These are phyloP conservation scores for Agelas oroides DNA, from an alignment of 37 sponge, comb jelly and placozoan genomes.

Conservation along the genomic window DNA sequence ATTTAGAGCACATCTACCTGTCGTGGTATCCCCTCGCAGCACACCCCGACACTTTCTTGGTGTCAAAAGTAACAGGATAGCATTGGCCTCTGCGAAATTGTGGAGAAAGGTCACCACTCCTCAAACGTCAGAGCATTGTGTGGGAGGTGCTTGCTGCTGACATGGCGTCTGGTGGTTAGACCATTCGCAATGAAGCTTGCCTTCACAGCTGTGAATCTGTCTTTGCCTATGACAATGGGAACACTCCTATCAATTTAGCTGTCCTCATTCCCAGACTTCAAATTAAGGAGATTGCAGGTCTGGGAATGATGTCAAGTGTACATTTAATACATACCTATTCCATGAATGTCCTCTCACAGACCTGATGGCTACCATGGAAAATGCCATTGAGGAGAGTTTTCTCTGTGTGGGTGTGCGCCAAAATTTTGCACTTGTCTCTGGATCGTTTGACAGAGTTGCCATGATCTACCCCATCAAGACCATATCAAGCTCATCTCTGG, in stretches of 20 bases:
- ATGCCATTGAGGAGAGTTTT: background rate
- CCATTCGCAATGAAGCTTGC: background rate
- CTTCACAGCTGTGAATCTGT: slow-evolving; percentile 6
- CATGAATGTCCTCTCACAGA: too few relatives aligned
- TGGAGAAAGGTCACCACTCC: slow-evolving; percentile 25
- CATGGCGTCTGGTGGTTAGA: slow-evolving; percentile 35
- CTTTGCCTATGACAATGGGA: too few relatives aligned
- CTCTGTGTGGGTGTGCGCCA: background rate
- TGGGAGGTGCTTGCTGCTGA: slow-evolving; percentile 4
- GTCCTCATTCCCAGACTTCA: too few relatives aligned
- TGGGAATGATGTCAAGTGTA: too few relatives aligned
- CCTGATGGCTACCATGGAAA: background rate
- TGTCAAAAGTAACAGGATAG: slow-evolving; percentile 51
- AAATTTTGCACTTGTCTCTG: background rate
- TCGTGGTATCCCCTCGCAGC: slow-evolving; percentile 56
- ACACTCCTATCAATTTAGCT: too few relatives aligned
- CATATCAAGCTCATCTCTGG: slow-evolving; percentile 14
- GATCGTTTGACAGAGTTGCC: background rate
- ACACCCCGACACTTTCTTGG: slow-evolving; percentile 62
- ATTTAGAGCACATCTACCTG: slow-evolving; percentile 43
- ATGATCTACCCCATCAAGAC: slow-evolving; percentile 5
- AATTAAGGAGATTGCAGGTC: too few relatives aligned
- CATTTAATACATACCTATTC: too few relatives aligned
- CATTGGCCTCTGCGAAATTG: slow-evolving; percentile 44
- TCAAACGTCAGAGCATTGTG: slow-evolving; percentile 17